These are phyloP conservation scores for Oplegnathus fasciatus DNA, from an alignment of 2,113 vertebrate genomes.

Conservation along the genomic window DNA sequence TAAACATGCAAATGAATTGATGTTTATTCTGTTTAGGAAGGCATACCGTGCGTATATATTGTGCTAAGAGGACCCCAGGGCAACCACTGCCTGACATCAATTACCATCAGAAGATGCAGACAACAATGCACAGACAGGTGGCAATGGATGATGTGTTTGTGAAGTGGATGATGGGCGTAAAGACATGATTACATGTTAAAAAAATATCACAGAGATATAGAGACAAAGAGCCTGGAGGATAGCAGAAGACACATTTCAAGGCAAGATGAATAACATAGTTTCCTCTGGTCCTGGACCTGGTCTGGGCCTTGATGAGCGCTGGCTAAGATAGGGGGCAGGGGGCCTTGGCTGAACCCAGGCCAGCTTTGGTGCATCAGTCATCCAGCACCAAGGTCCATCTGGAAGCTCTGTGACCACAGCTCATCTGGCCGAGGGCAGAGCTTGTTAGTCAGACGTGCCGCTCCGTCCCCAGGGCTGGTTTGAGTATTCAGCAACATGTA, in stretches of 20 bases:
- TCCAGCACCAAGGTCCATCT: constrained; percentile 37
- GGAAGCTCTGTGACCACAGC: constrained; percentile 24
- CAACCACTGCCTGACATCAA: constrained; percentile 27
- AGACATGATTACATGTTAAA: neutral
- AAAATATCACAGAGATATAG: neutral
- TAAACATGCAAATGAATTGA: constrained; percentile 62
- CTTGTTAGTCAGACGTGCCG: constrained; percentile 35
- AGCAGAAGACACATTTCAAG: neutral
- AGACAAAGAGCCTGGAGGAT: neutral
- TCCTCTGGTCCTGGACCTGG: constrained; percentile 10
- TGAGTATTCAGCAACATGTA: constrained; percentile 17
- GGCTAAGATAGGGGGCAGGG: constrained; percentile 5
- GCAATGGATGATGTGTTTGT: constrained; percentile 24
- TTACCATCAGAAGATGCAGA: constrained; percentile 30
- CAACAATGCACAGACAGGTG: constrained; percentile 13
- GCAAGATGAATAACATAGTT: constrained; percentile 1
- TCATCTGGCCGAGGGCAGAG: constrained; percentile 11
- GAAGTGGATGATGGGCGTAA: constrained; percentile 5
- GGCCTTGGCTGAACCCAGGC: neutral
- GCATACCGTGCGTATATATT: constrained; percentile 26
- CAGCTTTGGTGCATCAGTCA: constrained; percentile 31
- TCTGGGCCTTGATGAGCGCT: constrained; percentile 13
- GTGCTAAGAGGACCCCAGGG: constrained; percentile 21
- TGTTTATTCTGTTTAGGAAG: constrained; percentile 50
- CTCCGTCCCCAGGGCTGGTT: constrained; percentile 11